Base-by-base conservation (phyloP, 1,140 invertebrate species). In the Papilio polytes region DNA sequence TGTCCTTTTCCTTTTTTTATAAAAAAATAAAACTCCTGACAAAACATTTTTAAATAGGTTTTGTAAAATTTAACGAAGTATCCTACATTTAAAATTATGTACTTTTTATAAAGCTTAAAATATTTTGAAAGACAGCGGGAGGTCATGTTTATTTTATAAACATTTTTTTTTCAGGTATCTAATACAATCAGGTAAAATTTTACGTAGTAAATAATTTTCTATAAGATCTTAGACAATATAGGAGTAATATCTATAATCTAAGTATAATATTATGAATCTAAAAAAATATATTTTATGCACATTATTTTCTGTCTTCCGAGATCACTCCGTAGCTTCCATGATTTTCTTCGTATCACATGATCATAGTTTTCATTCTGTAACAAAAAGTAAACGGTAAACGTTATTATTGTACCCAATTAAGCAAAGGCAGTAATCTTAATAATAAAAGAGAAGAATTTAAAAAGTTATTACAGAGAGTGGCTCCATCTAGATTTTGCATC, bases 261-360 rank as follows among this genome's bases (percentile, higher is more conserved):
- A 84, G 81, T 72, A 73, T 80, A 84, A 77, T 81, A 84, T 77
- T 77, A 81, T 74, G 76, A 73, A 73, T 81, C 78, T 87, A 88
- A 83, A 85, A 84, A 87, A 86, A 86, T 85, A 87, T 87, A 87
- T 85, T 85, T 85, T 82, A 82, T 84, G 76, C 79, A 83, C 74
- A 84, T 84, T 83, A 74, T 85, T 82, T 84, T 85, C 85, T 88
- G 84, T 88, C 86, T 85, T 88, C 89, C 86, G 92, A 93, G 91
- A 92, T 92, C 91, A 93, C 87, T 88, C 89, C 88, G 85, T 91
- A 92, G 91, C 89, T 91, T 93, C 90, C 86, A 88, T 88, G 80
- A 83, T 88, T 87, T 90, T 83, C 63, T 87, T 88, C 88, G 82
- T 94, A 91, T 91, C 92, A 94, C 89, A 92, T 86, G 80, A 83